A percentile compares a stretch with the other conserved stretches of the same genome.
These are phyloP conservation scores for Rattus norvegicus DNA, from an alignment of 2,113 vertebrate species.

Conservation along the genomic window DNA sequence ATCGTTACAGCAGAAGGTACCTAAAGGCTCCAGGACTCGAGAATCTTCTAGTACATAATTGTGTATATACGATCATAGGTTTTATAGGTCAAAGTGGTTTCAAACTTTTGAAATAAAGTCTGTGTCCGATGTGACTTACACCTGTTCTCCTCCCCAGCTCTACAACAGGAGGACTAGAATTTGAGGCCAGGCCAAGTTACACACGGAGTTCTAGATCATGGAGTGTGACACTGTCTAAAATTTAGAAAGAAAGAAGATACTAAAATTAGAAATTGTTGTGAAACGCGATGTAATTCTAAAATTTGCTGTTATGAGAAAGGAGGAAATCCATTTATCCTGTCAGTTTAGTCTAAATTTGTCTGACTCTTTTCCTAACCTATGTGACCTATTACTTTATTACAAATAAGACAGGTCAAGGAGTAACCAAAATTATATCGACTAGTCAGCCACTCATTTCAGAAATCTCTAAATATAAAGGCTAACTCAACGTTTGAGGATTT, in stretches of 20 bases:
- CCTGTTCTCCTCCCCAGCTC: background rate
- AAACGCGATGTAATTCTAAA: constrained; percentile 50
- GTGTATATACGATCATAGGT: background rate
- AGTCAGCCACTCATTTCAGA: background rate
- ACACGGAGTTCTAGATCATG: background rate
- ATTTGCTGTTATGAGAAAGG: background rate
- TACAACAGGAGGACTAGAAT: background rate
- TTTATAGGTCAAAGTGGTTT: background rate
- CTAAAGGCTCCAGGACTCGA: background rate
- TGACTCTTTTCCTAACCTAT: background rate
- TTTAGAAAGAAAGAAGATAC: background rate
- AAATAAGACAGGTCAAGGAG: constrained; percentile 35
- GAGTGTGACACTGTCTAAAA: background rate
- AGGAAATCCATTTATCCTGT: background rate
- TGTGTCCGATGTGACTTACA: background rate
- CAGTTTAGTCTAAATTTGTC: constrained; percentile 27
- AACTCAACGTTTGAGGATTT: background rate
- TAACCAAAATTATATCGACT: background rate
- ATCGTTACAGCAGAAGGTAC: background rate
- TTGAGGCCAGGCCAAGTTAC: background rate
- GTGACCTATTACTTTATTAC: background rate
- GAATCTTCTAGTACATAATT: background rate
- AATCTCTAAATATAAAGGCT: background rate
- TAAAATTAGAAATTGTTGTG: background rate
- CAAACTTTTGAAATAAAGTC: background rate